Conservation (phyloP, 2,888 invertebrate species). For the Hirtodrosophila trivittata region DNA sequence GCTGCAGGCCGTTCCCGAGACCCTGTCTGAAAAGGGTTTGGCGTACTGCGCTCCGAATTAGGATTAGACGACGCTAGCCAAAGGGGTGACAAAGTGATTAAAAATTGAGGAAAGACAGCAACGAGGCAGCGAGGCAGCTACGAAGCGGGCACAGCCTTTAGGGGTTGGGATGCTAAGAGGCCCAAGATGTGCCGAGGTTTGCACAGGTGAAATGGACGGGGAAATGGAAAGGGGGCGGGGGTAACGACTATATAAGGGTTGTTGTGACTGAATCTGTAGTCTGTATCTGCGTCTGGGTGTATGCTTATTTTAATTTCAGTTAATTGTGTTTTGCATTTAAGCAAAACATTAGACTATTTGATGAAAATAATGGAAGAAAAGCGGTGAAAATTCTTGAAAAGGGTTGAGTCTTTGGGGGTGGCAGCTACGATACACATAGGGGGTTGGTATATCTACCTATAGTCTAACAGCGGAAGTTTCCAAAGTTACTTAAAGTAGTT, state of each 20-base stretch:
- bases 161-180: constrained; percentile 29
- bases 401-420: constrained; percentile 32
- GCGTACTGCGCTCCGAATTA: constrained; percentile 51
- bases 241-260: constrained; percentile 62
- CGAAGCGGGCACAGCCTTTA: constrained; percentile 10
- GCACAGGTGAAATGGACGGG: constrained; percentile 38
- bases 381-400: constrained; percentile 59
- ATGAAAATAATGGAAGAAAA: constrained; percentile 73
- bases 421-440: constrained; percentile 28
- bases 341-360: constrained; percentile 73
- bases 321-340: constrained; percentile 73
- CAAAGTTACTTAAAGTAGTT: constrained; percentile 48
- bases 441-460: constrained; percentile 32
- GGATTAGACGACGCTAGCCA: constrained; percentile 53
- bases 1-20: background rate
- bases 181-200: constrained; percentile 52
- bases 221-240: constrained; percentile 5
- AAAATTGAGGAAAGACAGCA: constrained; percentile 64
- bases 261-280: constrained; percentile 26
- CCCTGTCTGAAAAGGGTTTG: constrained; percentile 67
- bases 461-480: constrained; percentile 31
- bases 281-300: constrained; percentile 22
- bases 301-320: constrained; percentile 75
- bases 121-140: constrained; percentile 2
- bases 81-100: constrained; percentile 78